Evolutionary conservation across 2,797 vertebrate genomes (phyloP).

Genomic region (Chelon labrosus): DNA sequence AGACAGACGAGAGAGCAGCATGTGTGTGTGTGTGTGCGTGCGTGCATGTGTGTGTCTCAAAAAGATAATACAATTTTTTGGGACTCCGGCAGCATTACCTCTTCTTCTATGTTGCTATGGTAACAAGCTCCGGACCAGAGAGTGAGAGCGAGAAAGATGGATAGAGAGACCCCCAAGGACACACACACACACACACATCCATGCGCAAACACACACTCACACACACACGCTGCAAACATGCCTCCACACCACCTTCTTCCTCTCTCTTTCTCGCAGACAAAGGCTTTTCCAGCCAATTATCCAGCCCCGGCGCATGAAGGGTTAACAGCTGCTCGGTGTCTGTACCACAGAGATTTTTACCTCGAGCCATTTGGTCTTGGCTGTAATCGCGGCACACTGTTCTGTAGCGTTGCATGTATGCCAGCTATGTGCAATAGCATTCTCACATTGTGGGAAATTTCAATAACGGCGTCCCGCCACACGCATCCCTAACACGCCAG

Average conservation of each 20-base stretch:
- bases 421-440: slow-evolving; percentile 64
- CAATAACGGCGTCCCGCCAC: slow-evolving; percentile 26
- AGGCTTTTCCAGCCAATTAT: slow-evolving; percentile 82
- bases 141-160: slow-evolving; percentile 78
- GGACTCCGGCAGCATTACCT: slow-evolving; percentile 81
- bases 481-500: slow-evolving; percentile 22
- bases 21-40: slow-evolving; percentile 24
- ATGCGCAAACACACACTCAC: slow-evolving; percentile 11
- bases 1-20: slow-evolving; percentile 56
- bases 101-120: slow-evolving; percentile 83
- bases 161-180: slow-evolving; percentile 82
- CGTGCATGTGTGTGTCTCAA: slow-evolving; percentile 46
- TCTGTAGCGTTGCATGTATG: slow-evolving; percentile 61
- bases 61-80: slow-evolving; percentile 84
- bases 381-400: slow-evolving; percentile 69
- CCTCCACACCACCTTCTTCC: slow-evolving; percentile 65
- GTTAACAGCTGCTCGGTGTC: slow-evolving; percentile 79
- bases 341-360: slow-evolving; percentile 78
- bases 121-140: slow-evolving; percentile 81
- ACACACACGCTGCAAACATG: slow-evolving; percentile 63
- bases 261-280: slow-evolving; percentile 71
- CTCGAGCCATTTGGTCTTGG: slow-evolving; percentile 76
- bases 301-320: slow-evolving; percentile 65
- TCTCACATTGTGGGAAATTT: slow-evolving; percentile 58
- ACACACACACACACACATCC: slow-evolving; percentile 46